A percentile compares a stretch with the other conserved stretches of the same genome.
phyloP scores from a whole-genome alignment of 1,140 invertebrate genomes.

The Maniola jurtina region DNA sequence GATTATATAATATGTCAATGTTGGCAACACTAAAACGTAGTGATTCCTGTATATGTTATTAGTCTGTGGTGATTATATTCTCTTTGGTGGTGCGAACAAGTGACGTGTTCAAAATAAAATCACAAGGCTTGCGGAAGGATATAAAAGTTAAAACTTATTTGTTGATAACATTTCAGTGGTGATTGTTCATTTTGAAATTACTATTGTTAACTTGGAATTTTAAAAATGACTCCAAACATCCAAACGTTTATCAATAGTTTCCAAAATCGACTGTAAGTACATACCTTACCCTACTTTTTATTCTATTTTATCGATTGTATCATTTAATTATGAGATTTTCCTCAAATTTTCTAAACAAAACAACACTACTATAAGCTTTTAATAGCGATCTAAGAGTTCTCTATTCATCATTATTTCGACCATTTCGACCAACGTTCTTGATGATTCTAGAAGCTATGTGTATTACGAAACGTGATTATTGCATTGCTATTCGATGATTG shows the following conservation, averaged over 20 bases:
- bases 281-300: slow-evolving; percentile 6
- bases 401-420: too few relatives aligned
- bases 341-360: background rate
- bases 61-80: too few relatives aligned
- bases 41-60: too few relatives aligned
- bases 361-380: background rate
- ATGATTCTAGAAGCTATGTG: background rate
- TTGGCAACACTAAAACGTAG: too few relatives aligned
- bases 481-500: too few relatives aligned
- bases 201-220: background rate
- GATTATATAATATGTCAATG: too few relatives aligned
- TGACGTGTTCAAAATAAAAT: slow-evolving; percentile 7
- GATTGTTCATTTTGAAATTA: background rate
- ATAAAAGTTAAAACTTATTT: background rate
- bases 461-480: too few relatives aligned
- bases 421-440: background rate
- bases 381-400: background rate
- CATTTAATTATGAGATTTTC: background rate
- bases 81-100: background rate
- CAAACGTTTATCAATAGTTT: slow-evolving; percentile 70
- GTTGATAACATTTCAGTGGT: slow-evolving; percentile 5
- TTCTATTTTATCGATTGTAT: too few relatives aligned
- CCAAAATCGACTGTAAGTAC: slow-evolving; percentile 72
- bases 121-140: background rate
- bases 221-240: slow-evolving; percentile 63